phyloP scores from a whole-genome alignment of 1,140 invertebrate genomes.

The Oscheius sp. region DNA sequence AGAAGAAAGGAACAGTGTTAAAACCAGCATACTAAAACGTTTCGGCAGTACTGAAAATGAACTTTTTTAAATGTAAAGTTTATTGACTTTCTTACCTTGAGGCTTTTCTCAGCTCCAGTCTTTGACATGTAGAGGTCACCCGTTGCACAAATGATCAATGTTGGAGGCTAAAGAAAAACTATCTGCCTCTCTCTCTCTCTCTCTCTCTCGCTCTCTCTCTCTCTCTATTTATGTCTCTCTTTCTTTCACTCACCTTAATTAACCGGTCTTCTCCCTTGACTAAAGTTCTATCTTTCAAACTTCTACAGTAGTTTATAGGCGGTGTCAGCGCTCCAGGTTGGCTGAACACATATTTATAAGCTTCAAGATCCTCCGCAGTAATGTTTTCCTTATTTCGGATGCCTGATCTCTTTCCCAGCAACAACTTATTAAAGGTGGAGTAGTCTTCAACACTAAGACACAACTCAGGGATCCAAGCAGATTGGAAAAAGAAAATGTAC shows the following conservation, averaged over 20 bases:
- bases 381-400: slow-evolving; percentile 55
- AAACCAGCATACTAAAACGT: slow-evolving; percentile 71
- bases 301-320: slow-evolving; percentile 74
- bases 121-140: slow-evolving; percentile 69
- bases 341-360: slow-evolving; percentile 76
- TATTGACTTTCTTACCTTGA: too few species aligned
- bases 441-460: slow-evolving; percentile 68
- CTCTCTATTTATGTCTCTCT: too few species aligned
- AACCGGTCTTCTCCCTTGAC: slow-evolving; percentile 28
- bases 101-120: slow-evolving; percentile 70
- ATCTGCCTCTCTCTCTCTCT: too few species aligned
- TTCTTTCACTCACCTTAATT: too few species aligned
- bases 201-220: too few species aligned
- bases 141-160: slow-evolving; percentile 69
- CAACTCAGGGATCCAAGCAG: slow-evolving; percentile 73
- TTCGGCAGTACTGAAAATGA: slow-evolving; percentile 65
- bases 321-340: slow-evolving; percentile 72
- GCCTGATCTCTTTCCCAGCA: slow-evolving; percentile 64
- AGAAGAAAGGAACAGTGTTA: too few species aligned
- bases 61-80: too few species aligned
- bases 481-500: slow-evolving; percentile 74
- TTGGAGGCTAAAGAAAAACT: slow-evolving; percentile 64
- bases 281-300: slow-evolving; percentile 43
- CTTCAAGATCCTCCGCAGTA: slow-evolving; percentile 70
- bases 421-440: slow-evolving; percentile 67